Evolutionary conservation across 2,888 invertebrate genomes (phyloP).

Genomic region (Phaonia tiefii): DNA sequence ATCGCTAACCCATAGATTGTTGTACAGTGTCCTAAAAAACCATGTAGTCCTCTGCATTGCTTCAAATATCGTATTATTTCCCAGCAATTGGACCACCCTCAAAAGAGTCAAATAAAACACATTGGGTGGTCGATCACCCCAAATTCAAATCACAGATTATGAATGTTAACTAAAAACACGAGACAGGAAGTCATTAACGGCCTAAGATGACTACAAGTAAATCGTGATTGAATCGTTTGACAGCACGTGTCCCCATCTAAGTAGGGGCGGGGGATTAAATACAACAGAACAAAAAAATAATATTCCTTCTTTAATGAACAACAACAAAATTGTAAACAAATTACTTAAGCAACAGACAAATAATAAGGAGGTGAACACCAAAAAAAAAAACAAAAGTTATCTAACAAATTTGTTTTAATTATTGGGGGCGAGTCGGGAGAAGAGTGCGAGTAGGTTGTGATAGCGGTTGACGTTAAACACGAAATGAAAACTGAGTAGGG

Average conservation of each 20-base stretch:
- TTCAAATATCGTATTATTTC: too few relatives aligned
- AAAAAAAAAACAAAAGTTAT: conserved; percentile 24
- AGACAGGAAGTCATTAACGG: conserved; percentile 45
- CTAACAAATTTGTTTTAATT: too few relatives aligned
- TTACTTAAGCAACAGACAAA: neutral
- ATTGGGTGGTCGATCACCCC: conserved; percentile 1
- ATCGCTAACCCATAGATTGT: too few relatives aligned
- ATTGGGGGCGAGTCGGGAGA: neutral
- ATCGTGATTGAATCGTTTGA: conserved; percentile 34
- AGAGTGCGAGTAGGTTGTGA: conserved; percentile 31
- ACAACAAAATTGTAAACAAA: neutral
- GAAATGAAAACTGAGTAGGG: conserved; percentile 39
- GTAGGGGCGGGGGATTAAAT: neutral
- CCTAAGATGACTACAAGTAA: conserved; percentile 22
- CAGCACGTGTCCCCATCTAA: conserved; percentile 1
- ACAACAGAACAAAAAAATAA: conserved; percentile 6
- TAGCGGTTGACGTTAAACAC: conserved; percentile 3
- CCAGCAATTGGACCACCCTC: conserved; percentile 12
- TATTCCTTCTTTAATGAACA: neutral
- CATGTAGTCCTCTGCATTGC: too few relatives aligned
- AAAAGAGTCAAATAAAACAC: neutral
- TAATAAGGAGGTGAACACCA: too few relatives aligned
- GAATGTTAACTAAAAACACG: conserved; percentile 8
- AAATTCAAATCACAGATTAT: neutral
- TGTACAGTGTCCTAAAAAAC: too few relatives aligned